A percentile compares a stretch with the other conserved stretches of the same genome.
Evolutionary conservation across 2,888 invertebrate genomes (phyloP).

Genomic region (Eilema depressum): DNA sequence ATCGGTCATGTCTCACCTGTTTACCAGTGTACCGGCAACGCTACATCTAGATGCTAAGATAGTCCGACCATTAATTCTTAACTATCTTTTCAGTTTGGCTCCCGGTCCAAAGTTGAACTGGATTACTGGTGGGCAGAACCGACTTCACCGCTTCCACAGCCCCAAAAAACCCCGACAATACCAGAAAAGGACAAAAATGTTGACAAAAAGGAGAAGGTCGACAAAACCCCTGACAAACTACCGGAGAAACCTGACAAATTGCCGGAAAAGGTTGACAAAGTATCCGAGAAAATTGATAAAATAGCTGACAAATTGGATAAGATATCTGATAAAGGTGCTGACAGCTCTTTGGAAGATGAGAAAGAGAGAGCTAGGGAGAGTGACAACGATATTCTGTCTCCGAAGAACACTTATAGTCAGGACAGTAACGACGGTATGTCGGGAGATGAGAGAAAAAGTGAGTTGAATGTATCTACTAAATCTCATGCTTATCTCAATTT

Average conservation of each 20-base stretch:
- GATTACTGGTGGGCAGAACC: slow-evolving; percentile 93
- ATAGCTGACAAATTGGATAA: slow-evolving; percentile 43
- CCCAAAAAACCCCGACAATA: slow-evolving; percentile 34
- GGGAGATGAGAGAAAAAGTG: slow-evolving; percentile 79
- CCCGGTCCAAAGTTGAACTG: slow-evolving; percentile 90
- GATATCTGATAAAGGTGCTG: slow-evolving; percentile 63
- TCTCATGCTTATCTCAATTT: too few relatives aligned
- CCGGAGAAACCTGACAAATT: slow-evolving; percentile 5
- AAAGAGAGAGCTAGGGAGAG: slow-evolving; percentile 64
- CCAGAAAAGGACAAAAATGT: slow-evolving; percentile 17
- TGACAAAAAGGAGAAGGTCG: slow-evolving; percentile 11
- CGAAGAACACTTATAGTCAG: slow-evolving; percentile 74
- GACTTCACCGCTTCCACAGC: slow-evolving; percentile 71
- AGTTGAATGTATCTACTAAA: neutral
- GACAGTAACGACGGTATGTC: slow-evolving; percentile 83
- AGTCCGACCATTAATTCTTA: neutral
- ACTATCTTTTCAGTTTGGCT: slow-evolving; percentile 87
- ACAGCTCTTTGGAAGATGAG: slow-evolving; percentile 71
- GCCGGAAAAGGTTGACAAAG: slow-evolving; percentile 19
- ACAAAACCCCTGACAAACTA: slow-evolving; percentile 32
- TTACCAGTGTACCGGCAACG: too few relatives aligned
- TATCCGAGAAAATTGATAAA: slow-evolving; percentile 26
- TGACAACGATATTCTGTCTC: slow-evolving; percentile 76
- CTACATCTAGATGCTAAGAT: too few relatives aligned
- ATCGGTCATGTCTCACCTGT: too few relatives aligned